Evolutionary conservation across 2,113 vertebrate species (phyloP).

Genomic region (Psittacus erithacus): DNA sequence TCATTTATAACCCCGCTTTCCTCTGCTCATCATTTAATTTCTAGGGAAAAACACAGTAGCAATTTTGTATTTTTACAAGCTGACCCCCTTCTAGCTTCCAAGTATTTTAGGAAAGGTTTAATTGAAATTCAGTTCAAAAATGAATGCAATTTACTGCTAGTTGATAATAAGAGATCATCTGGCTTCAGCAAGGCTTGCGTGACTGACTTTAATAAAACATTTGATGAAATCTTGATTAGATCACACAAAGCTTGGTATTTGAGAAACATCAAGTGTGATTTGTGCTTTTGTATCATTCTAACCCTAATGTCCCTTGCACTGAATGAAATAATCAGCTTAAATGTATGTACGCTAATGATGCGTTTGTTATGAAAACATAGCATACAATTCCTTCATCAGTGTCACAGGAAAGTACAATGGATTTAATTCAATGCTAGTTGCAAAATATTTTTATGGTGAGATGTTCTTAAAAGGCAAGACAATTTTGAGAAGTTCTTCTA

Average conservation of each 20-base stretch:
- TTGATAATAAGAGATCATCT: constrained; percentile 89
- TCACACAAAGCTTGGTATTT: constrained; percentile 80
- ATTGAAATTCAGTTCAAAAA: constrained; percentile 89
- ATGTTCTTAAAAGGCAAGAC: constrained; percentile 59
- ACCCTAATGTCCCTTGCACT: constrained; percentile 78
- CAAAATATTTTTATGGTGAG: constrained; percentile 69
- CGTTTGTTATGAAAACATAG: constrained; percentile 87
- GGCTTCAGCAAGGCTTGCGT: constrained; percentile 74
- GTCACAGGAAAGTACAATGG: constrained; percentile 61
- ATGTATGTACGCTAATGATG: constrained; percentile 87
- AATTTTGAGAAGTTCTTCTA: constrained; percentile 56
- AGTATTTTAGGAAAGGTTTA: constrained; percentile 84
- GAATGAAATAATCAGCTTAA: constrained; percentile 93
- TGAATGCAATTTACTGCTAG: constrained; percentile 82
- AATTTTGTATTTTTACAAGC: constrained; percentile 20
- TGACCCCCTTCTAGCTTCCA: constrained; percentile 78
- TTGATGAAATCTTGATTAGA: constrained; percentile 90
- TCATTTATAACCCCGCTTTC: background rate
- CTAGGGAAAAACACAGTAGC: background rate
- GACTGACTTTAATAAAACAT: constrained; percentile 82
- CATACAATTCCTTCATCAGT: constrained; percentile 79
- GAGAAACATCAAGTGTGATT: constrained; percentile 81
- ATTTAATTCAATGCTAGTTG: constrained; percentile 69
- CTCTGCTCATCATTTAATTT: background rate
- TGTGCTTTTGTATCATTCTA: constrained; percentile 85